A percentile compares a stretch with the other conserved stretches of the same genome.
phyloP scores from a whole-genome alignment of 2,113 vertebrate genomes.

The Circaetus gallicus region DNA sequence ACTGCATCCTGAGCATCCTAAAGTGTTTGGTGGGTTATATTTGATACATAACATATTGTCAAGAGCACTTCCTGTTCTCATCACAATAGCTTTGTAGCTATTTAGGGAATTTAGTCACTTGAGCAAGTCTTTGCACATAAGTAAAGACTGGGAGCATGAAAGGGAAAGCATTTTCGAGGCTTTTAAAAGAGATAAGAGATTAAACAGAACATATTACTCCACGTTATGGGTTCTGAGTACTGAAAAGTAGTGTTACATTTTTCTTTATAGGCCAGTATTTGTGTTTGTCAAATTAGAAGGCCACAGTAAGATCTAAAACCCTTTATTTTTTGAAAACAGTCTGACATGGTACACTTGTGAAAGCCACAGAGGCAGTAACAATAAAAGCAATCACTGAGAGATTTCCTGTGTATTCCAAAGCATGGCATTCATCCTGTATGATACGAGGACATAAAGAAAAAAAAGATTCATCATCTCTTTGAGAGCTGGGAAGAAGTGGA shows the following conservation, averaged over 20 bases:
- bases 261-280: not conserved
- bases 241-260: not conserved
- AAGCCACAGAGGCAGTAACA: not conserved
- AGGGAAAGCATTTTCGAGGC: not conserved
- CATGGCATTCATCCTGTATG: not conserved
- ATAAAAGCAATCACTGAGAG: not conserved
- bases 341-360: not conserved
- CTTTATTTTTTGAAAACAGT: not conserved
- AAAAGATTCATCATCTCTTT: not conserved
- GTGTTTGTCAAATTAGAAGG: conserved; percentile 18
- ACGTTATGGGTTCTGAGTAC: not conserved
- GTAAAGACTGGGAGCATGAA: not conserved
- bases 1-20: not conserved
- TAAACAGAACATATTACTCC: not conserved
- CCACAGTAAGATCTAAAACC: not conserved
- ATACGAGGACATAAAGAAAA: not conserved
- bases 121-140: not conserved
- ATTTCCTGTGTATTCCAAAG: not conserved
- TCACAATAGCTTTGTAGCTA: conserved; percentile 30
- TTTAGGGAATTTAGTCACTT: conserved; percentile 40
- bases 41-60: not conserved
- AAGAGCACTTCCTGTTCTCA: conserved; percentile 23
- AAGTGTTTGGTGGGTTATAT: not conserved
- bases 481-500: not conserved
- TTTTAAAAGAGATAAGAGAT: conserved; percentile 35